Evolutionary conservation across 2,888 invertebrate species (phyloP).

Genomic region (Ophion ellenae): DNA sequence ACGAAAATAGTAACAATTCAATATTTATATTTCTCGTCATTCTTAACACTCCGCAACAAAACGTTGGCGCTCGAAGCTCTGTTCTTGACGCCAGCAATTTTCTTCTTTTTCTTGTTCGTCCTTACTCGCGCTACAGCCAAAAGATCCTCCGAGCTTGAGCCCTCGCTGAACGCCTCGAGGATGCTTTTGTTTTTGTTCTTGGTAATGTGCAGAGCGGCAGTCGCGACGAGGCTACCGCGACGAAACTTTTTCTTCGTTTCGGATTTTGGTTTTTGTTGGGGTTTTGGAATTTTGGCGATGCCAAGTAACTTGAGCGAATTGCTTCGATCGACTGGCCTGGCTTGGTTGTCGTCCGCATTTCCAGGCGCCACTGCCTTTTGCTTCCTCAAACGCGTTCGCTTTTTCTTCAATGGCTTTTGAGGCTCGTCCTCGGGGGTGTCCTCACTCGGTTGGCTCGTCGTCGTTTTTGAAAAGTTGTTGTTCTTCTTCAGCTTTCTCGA

Average conservation of each 20-base stretch:
- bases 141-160: constrained; percentile 76
- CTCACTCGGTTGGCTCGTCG: constrained; percentile 69
- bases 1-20: constrained; percentile 17
- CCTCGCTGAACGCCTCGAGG: constrained; percentile 72
- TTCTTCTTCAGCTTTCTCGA: constrained; percentile 71
- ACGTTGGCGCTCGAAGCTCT: constrained; percentile 72
- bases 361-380: constrained; percentile 72
- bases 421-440: constrained; percentile 72
- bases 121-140: constrained; percentile 65
- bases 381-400: constrained; percentile 74
- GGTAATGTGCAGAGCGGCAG: constrained; percentile 81
- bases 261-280: constrained; percentile 64
- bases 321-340: constrained; percentile 70
- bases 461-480: constrained; percentile 68
- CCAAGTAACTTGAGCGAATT: constrained; percentile 77
- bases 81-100: constrained; percentile 69
- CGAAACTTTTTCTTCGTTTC: constrained; percentile 84
- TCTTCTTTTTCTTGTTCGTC: constrained; percentile 70
- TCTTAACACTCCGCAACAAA: constrained; percentile 49
- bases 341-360: constrained; percentile 59
- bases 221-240: constrained; percentile 86
- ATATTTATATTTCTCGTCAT: constrained; percentile 52
- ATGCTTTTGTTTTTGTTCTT: constrained; percentile 69
- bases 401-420: constrained; percentile 76
- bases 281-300: constrained; percentile 72